These are phyloP conservation scores for Thereva nobilitata DNA, from an alignment of 2,888 invertebrate genomes.

Conservation along the genomic window DNA sequence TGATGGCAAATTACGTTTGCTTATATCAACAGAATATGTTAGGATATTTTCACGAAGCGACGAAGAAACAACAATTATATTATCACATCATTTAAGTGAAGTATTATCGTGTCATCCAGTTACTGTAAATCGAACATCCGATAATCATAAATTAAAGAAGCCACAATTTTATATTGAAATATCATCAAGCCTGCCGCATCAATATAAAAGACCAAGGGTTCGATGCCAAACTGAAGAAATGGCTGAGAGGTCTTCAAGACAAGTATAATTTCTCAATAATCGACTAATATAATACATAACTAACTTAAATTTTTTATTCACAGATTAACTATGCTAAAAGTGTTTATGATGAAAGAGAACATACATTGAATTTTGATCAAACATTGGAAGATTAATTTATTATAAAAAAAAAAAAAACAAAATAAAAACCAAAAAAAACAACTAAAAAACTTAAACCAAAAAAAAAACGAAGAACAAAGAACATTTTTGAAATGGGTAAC, in stretches of 20 bases:
- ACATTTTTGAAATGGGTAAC: too few species aligned
- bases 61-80: constrained; percentile 52
- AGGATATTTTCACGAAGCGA: constrained; percentile 55
- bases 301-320: constrained; percentile 47
- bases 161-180: constrained; percentile 54
- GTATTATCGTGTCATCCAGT: constrained; percentile 56
- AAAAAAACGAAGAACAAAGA: too few species aligned
- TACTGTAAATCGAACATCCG: constrained; percentile 48
- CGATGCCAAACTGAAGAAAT: constrained; percentile 72
- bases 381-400: constrained; percentile 13
- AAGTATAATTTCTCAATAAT: constrained; percentile 49
- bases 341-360: constrained; percentile 78
- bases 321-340: constrained; percentile 89
- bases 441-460: too few species aligned
- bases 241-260: constrained; percentile 60
- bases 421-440: too few species aligned
- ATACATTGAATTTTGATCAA: constrained; percentile 63
- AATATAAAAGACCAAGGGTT: constrained; percentile 69
- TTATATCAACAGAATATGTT: constrained; percentile 56
- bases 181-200: constrained; percentile 55
- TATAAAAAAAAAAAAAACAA: neutral
- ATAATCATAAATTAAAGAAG: constrained; percentile 46
- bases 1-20: constrained; percentile 57
- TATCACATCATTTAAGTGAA: constrained; percentile 56
- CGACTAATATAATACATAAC: neutral